Evolutionary conservation across 1,140 invertebrate genomes (phyloP), one percentile per base, ranked within the genome.

Genomic region (Thaumatotibia leucotreta): DNA sequence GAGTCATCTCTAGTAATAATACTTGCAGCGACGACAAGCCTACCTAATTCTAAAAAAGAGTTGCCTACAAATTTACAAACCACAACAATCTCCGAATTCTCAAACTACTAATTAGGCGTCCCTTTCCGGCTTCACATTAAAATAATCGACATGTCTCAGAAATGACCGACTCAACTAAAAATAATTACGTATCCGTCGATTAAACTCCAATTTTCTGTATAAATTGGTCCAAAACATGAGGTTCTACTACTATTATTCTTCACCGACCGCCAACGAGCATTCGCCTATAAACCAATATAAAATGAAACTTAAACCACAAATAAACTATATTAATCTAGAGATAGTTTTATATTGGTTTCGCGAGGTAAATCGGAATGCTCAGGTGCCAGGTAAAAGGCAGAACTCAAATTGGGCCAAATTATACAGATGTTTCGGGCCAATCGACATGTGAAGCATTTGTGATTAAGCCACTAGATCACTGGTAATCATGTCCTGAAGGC

Each of bases 121-220:
- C 52, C 14, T 64, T 70, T 70, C 65, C 63, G 49, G 65, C 61
- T 68, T 62, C 54, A 45, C 61, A 76, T 76, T 76, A 76, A 68
- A 73, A 70, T 76, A 74, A 76, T 74, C 24, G 52, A 63, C 52
- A 69, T 73, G 66, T 69, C 66, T 64, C 65, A 63, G 11, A 71
- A 76, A 75, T 71, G 70, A 73, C 73, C 65, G 73, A 71, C 71
- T 70, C 68, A 29, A 49, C 35, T 68, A 69, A 33, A 69, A 69
- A 67, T 73, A 70, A 68, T 62, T 24, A 52, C 65, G 67, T 72
- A 78, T 78, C 76, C 76, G 76, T 78, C 76, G 69, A 75, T 75
- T 78, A 75, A 72, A 75, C 67, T 27, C 54, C 64, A 72, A 75
- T 75, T 69, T 69, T 63, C 39, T 58, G 62, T 35, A 64, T 50